Evolutionary conservation across 2,797 vertebrate species (phyloP), one percentile per base, ranked within the genome.

Genomic region (Gobionotothen gibberifrons): DNA sequence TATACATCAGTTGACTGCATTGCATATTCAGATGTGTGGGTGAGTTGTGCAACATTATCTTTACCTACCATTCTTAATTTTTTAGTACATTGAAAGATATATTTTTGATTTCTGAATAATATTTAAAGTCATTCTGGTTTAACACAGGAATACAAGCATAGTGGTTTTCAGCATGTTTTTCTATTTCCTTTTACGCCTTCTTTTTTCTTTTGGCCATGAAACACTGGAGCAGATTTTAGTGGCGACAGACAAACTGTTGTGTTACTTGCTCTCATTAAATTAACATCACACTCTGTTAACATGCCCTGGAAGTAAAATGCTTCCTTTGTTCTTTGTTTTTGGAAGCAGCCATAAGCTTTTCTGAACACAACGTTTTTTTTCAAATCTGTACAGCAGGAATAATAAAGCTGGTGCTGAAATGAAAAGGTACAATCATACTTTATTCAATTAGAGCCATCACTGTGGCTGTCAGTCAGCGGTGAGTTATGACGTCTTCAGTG

Each of bases 231-330:
- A 68, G 55, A 82, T 71, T 67, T 57, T 76, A 76, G 63, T 57
- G 62, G 64, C 22, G 17, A 76, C 66, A 81, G 61, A 73, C 44
- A 39, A 48, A 76, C 46, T 69, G 53, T 59, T 71, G 49, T 76
- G 76, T 73, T 67, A 63, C 78, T 66, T 77, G 68, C 56, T 57
- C 74, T 83, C 72, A 70, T 83, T 84, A 72, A 78, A 83, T 83
- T 70, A 82, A 83, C 68, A 81, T 77, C 78, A 78, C 53, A 79
- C 49, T 69, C 21, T 9, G 56, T 82, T 78, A 77, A 83, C 75
- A 58, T 74, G 77, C 59, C 60, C 67, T 54, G 53, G n/a, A 73
- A 59, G 65, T 71, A 74, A 70, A 62, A 68, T 52, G 49, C 40
- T 57, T 54, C 46, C 72, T 83, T 83, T 81, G 75, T 63, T 84